phyloP scores from a whole-genome alignment of 1,140 invertebrate species.

The Hestina assimilis region DNA sequence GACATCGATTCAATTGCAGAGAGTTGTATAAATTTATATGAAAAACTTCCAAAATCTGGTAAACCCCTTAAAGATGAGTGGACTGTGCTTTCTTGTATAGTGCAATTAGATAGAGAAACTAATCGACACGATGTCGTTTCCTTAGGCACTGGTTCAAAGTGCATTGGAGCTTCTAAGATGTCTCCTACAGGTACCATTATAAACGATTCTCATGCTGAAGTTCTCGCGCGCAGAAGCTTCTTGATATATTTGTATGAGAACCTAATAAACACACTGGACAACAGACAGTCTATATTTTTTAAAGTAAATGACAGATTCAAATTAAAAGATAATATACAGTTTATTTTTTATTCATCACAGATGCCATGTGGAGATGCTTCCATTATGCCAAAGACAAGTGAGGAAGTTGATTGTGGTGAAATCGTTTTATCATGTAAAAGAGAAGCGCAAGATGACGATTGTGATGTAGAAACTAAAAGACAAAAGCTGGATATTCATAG shows the following conservation, averaged over 20 bases:
- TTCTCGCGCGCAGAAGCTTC: slow-evolving; percentile 90
- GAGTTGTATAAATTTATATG: slow-evolving; percentile 52
- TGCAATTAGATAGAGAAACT: slow-evolving; percentile 75
- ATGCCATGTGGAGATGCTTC: slow-evolving; percentile 96
- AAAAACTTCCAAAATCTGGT: slow-evolving; percentile 86
- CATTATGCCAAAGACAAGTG: slow-evolving; percentile 84
- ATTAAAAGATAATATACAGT: slow-evolving; percentile 82
- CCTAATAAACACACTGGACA: slow-evolving; percentile 66
- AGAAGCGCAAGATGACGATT: slow-evolving; percentile 27
- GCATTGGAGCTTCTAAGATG: slow-evolving; percentile 87
- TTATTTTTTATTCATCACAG: slow-evolving; percentile 93
- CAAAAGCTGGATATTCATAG: slow-evolving; percentile 82
- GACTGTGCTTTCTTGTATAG: slow-evolving; percentile 89
- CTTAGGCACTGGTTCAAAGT: slow-evolving; percentile 94
- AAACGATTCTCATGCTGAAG: slow-evolving; percentile 95
- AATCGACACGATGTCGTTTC: slow-evolving; percentile 83
- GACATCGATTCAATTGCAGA: slow-evolving; percentile 41
- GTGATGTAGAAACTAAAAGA: slow-evolving; percentile 41
- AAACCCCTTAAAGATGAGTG: slow-evolving; percentile 90
- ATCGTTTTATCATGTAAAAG: slow-evolving; percentile 42
- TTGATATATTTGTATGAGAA: slow-evolving; percentile 87
- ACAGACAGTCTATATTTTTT: slow-evolving; percentile 63
- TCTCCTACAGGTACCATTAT: slow-evolving; percentile 84
- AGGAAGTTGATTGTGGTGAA: slow-evolving; percentile 52
- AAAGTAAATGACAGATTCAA: slow-evolving; percentile 59